phyloP scores from a whole-genome alignment of 2,797 vertebrate genomes.

The Coilia nasus region DNA sequence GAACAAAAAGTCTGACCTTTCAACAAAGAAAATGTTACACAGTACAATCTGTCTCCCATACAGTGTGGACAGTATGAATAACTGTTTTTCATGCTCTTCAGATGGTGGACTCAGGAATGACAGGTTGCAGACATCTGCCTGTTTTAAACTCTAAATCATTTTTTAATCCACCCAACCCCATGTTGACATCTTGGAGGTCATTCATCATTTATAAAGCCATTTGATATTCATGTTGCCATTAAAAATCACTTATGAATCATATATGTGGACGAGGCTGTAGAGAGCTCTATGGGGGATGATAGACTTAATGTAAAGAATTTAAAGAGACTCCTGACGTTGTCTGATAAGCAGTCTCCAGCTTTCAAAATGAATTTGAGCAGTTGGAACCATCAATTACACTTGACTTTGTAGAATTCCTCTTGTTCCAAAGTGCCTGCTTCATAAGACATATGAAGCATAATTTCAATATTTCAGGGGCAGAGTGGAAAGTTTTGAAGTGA shows the following conservation, averaged over 20 bases:
- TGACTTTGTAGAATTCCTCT: slow-evolving; percentile 43
- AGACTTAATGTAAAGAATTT: slow-evolving; percentile 40
- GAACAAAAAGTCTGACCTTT: slow-evolving; percentile 2
- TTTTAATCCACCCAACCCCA: not conserved
- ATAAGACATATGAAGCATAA: not conserved
- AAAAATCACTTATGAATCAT: slow-evolving; percentile 44
- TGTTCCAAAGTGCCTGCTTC: not conserved
- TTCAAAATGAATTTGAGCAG: slow-evolving; percentile 39
- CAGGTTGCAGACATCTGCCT: not conserved
- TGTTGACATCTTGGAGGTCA: slow-evolving; percentile 28
- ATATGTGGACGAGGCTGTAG: slow-evolving; percentile 30
- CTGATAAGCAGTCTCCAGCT: slow-evolving; percentile 36
- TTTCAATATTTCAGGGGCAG: slow-evolving; percentile 20
- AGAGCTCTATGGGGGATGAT: slow-evolving; percentile 13
- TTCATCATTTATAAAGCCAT: slow-evolving; percentile 38
- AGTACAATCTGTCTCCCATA: not conserved
- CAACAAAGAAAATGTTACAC: not conserved
- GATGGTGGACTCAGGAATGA: not conserved
- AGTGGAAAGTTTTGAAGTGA: not conserved
- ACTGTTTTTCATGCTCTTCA: not conserved
- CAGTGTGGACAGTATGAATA: not conserved
- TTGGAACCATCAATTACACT: slow-evolving; percentile 42
- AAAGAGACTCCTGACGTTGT: slow-evolving; percentile 35
- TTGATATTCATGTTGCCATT: slow-evolving; percentile 46
- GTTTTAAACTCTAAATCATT: not conserved